Evolutionary conservation across 2,113 vertebrate species (phyloP).

Genomic region (Coreoperca whiteheadi): DNA sequence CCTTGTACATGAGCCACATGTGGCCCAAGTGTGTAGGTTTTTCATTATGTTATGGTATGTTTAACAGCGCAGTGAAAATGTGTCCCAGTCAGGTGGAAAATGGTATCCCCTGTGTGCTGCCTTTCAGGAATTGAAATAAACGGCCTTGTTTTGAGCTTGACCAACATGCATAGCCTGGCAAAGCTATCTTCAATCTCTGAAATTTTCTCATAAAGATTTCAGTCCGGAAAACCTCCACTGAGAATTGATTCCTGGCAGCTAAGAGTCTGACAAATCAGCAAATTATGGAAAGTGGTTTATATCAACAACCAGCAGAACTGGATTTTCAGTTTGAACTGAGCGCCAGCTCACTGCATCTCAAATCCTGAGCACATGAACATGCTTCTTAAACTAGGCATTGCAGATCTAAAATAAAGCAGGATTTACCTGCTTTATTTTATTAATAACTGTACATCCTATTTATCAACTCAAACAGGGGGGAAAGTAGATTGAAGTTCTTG

Average conservation of each 20-base stretch:
- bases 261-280: neutral
- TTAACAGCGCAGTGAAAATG: constrained; percentile 43
- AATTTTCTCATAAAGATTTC: neutral
- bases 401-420: neutral
- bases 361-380: neutral
- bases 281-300: constrained; percentile 16
- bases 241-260: neutral
- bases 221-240: neutral
- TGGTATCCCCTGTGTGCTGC: neutral
- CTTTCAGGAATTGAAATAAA: constrained; percentile 32
- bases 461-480: no score
- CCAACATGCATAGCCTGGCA: constrained; percentile 12
- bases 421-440: no score
- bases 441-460: neutral
- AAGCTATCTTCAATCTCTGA: constrained; percentile 1
- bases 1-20: constrained; percentile 32
- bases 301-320: constrained; percentile 12
- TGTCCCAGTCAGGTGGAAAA: constrained; percentile 47
- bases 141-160: constrained; percentile 39
- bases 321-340: neutral
- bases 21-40: constrained; percentile 32
- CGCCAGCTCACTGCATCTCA: neutral
- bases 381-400: neutral
- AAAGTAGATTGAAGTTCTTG: no score
- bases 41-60: constrained; percentile 32